A percentile compares a stretch with the other conserved stretches of the same genome.
phyloP scores from a whole-genome alignment of 2,888 invertebrate genomes.

The Heliconius charithonia region DNA sequence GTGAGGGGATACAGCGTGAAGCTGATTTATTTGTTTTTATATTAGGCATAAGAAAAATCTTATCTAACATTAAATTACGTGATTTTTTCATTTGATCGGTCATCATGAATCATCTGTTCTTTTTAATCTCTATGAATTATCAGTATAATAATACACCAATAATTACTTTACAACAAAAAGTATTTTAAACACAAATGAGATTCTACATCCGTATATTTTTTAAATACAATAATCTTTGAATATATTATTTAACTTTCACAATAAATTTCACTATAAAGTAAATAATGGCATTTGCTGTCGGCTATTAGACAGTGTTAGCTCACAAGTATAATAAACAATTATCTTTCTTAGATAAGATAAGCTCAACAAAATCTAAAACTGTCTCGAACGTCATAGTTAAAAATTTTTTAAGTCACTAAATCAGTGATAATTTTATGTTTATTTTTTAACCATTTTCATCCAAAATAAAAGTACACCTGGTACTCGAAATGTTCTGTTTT shows the following conservation, averaged over 20 bases:
- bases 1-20: too few relatives aligned
- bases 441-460: neutral
- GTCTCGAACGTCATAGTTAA: neutral
- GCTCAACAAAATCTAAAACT: constrained; percentile 8
- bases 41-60: neutral
- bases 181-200: neutral
- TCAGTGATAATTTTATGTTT: neutral
- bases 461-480: neutral
- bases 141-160: neutral
- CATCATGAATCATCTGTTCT: neutral
- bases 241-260: constrained; percentile 1
- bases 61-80: neutral
- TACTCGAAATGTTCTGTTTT: constrained; percentile 18
- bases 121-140: neutral
- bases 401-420: neutral
- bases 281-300: constrained; percentile 1
- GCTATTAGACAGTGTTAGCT: constrained; percentile 6
- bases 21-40: neutral
- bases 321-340: constrained; percentile 3
- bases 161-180: neutral
- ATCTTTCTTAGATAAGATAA: constrained; percentile 1
- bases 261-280: constrained; percentile 3
- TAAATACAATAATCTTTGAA: neutral
- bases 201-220: neutral
- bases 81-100: neutral